Base-by-base conservation (phyloP, 2,888 invertebrate species). In the Sepiola atlantica region DNA sequence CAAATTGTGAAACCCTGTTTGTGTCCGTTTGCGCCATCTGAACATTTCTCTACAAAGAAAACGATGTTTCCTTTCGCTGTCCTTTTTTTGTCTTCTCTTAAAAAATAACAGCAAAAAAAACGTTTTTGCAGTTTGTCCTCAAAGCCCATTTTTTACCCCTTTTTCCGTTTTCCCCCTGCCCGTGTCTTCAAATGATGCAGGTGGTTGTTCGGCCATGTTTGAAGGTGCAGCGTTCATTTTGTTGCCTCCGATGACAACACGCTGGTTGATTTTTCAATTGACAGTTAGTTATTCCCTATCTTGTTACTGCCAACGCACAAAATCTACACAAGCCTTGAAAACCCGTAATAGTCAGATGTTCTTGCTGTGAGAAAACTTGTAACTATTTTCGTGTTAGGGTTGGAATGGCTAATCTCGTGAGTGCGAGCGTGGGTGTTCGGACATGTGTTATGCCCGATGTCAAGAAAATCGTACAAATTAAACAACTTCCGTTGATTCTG, bases 311-410 rank as follows among this genome's bases (percentile, higher is more conserved):
- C 77, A 77, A 14, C 77, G n/a, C 77, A 32, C 77, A 77, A 77
- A 77, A 77, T n/a, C 77, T 77, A 77, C 77, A 77, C 45, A 77
- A 16, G 77, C 77, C n/a, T 77, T 77, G 77, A n/a, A 77, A 77
- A 77, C 77, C n/a, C 77, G n/a, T 14, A 77, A n/a, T 32, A 77
- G 77, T 77, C 77, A 77, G 77, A 77, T 77, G 77, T 77, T 32
- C 77, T 77, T 77, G 77, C 77, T n/a, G 77, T n/a, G 77, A 77
- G 77, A n/a, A 77, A 77, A 77, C 77, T 77, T 77, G 77, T 77
- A 77, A 77, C 77, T n/a, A 77, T 77, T 77, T 77, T 77, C n/a
- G 16, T 45, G 45, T 4, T 45, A 8, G 45, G 45, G 45, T 2
- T 45, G 45, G 45, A 45, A 45, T n/a, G n/a, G n/a, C 16, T n/a